Conservation (phyloP, 2,888 invertebrate genomes). For the Leucozona laternaria region DNA sequence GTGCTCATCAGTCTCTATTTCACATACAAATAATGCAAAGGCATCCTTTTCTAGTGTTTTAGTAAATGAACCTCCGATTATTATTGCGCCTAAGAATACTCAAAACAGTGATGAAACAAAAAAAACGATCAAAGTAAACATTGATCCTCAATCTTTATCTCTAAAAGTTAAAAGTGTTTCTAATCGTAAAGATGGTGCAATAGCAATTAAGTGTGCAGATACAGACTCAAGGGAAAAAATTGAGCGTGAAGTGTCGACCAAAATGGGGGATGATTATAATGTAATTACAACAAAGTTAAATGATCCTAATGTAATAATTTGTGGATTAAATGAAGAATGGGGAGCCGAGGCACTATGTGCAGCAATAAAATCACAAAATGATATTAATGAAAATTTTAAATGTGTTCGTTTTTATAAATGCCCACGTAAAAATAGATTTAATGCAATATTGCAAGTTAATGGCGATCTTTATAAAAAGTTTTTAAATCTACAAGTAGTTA, state of each 20-base stretch:
- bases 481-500: not conserved
- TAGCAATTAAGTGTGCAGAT: slow-evolving; percentile 4
- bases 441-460: not conserved
- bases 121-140: not conserved
- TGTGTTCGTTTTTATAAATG: not conserved
- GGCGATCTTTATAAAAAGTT: not conserved
- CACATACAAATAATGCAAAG: too few relatives aligned
- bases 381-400: not conserved
- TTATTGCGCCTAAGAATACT: not conserved
- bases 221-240: not conserved
- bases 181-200: slow-evolving; percentile 1
- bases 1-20: too few relatives aligned
- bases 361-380: not conserved
- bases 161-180: slow-evolving; percentile 11
- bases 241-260: not conserved
- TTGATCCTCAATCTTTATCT: slow-evolving; percentile 2
- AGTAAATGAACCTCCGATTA: not conserved
- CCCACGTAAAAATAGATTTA: not conserved
- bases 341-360: not conserved
- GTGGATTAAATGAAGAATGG: not conserved
- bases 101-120: slow-evolving; percentile 4
- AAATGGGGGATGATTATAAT: not conserved
- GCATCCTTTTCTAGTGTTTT: not conserved
- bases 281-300: not conserved
- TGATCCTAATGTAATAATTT: not conserved